Evolutionary conservation across 2,113 vertebrate species (phyloP), one percentile per base, ranked within the genome.

Genomic region (Corythoichthys haematopterus): DNA sequence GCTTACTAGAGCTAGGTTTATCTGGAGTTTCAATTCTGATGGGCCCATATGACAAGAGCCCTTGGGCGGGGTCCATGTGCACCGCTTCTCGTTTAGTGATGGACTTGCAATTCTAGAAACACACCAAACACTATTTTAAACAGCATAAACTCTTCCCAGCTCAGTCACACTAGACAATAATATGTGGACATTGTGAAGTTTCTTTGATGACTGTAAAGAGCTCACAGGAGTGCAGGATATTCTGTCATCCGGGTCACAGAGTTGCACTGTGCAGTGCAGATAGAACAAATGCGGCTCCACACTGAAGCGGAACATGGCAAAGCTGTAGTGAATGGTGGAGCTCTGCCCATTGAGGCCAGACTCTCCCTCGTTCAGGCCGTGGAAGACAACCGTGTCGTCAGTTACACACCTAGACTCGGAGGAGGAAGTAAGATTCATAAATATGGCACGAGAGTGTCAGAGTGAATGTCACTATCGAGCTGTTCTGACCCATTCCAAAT

Each of bases 271-370:
- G 76, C 91, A 93, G 81, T 93, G 91, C 63, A 93, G 83, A 36
- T 89, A 93, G 10, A 92, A 70, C 20, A 87, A 68, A 1, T 80
- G 64, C 0, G 90, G 87, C 0, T 84, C 80, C 0, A 43, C 0
- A 0, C 64, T 62, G 70, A 93, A 93, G 28, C 86, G 87, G 56
- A 93, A 92, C 90, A 93, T 90, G 46, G 83, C 80, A 2, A 92
- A 93, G 66, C 85, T 89, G 84, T 79, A 93, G 37, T 78, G 89
- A 2, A 90, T 40, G 1, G 64, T 72, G 35, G 88, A 79, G 7
- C 75, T 70, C 4, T 56, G 68, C 0, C 90, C 90, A 0, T 91
- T 91, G 0, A 3, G n/a, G 6, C 77, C 78, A 0, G 45, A 61
- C 28, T 68, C 59, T 3, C 15, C 69, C 8, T 3, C 6, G 0